These are phyloP conservation scores for Manis javanica DNA, from an alignment of 2,797 vertebrate genomes.

Conservation along the genomic window DNA sequence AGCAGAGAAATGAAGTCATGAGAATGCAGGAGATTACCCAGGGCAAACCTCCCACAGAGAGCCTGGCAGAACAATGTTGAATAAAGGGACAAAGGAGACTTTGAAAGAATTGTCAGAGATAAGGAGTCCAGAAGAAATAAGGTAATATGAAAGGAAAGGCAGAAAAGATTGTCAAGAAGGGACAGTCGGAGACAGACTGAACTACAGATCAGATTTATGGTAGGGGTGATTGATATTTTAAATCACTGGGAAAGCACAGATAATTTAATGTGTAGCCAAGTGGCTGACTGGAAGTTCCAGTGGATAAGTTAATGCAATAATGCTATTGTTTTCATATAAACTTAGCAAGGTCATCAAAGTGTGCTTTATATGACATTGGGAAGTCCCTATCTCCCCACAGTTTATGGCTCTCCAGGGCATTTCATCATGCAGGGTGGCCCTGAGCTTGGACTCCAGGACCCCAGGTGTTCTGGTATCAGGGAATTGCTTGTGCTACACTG, in stretches of 20 bases:
- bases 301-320: neutral
- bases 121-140: neutral
- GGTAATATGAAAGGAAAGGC: neutral
- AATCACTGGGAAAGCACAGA: neutral
- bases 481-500: neutral
- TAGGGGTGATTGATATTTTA: neutral
- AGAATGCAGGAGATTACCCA: neutral
- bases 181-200: neutral
- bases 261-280: neutral
- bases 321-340: neutral
- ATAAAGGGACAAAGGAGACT: neutral
- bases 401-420: neutral
- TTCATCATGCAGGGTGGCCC: neutral
- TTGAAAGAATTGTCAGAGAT: neutral
- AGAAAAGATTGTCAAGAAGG: neutral
- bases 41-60: neutral
- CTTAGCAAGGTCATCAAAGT: neutral
- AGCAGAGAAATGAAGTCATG: neutral
- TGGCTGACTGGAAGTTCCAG: neutral
- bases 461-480: neutral
- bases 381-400: neutral
- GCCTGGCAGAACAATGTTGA: neutral
- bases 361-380: neutral
- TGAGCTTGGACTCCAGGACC: neutral
- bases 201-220: neutral